phyloP scores from a whole-genome alignment of 30 jellyfish, hydroid and myxozoan genomes.

The Chrysaora quinquecirrha region DNA sequence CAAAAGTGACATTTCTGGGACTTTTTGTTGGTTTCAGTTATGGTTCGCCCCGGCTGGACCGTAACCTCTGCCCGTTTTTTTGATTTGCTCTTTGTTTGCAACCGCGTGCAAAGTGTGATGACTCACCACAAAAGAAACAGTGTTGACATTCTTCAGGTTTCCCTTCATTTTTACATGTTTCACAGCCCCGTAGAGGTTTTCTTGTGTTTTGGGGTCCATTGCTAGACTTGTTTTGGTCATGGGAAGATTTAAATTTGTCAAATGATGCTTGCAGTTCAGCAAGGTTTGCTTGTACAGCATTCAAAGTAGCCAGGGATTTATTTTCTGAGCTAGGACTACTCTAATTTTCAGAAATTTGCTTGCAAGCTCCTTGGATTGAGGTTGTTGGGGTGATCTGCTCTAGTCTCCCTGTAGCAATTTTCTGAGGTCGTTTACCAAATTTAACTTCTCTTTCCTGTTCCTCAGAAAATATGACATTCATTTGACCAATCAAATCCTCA shows the following conservation, averaged over 20 bases:
- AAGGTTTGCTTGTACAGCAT: background rate
- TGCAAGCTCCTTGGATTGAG: background rate
- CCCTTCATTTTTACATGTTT: slow-evolving; percentile 26
- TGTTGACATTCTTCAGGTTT: slow-evolving; percentile 45
- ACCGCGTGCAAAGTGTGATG: slow-evolving; percentile 46
- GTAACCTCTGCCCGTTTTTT: slow-evolving; percentile 36
- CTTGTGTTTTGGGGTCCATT: slow-evolving; percentile 19
- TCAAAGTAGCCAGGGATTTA: background rate
- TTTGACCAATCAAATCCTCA: background rate
- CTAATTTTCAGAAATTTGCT: background rate
- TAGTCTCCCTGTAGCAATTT: background rate
- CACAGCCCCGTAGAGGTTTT: slow-evolving; percentile 42
- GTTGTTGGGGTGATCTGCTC: background rate
- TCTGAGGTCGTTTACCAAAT: background rate
- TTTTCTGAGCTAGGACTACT: background rate
- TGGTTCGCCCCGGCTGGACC: slow-evolving; percentile 50
- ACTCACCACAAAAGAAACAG: slow-evolving; percentile 55
- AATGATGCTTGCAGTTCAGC: background rate
- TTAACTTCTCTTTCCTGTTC: background rate
- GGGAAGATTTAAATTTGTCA: slow-evolving; percentile 4
- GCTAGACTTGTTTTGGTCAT: slow-evolving; percentile 5
- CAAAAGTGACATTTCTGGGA: slow-evolving; percentile 44
- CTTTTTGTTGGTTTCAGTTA: slow-evolving; percentile 30
- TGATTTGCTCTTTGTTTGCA: slow-evolving; percentile 37
- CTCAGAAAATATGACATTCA: background rate